Evolutionary conservation across 1,140 invertebrate species (phyloP).

Genomic region (Augochlora pura): DNA sequence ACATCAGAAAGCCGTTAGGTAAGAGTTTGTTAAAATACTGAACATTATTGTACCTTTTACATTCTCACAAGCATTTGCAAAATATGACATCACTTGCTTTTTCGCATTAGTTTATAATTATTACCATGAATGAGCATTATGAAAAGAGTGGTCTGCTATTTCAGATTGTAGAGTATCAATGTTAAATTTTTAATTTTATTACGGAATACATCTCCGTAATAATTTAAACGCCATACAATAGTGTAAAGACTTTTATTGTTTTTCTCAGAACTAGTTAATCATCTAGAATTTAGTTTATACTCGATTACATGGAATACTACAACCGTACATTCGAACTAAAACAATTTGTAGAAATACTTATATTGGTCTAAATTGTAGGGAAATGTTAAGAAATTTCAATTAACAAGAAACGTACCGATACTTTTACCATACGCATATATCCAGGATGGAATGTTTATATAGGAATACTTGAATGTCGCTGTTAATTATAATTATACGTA

Average conservation of each 20-base stretch:
- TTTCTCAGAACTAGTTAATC: constrained; percentile 2
- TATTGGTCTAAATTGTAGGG: constrained; percentile 14
- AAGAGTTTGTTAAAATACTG: constrained; percentile 62
- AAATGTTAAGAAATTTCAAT: background rate
- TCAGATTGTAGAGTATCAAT: constrained; percentile 16
- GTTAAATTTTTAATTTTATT: background rate
- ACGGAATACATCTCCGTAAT: constrained; percentile 5
- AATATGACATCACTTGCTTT: constrained; percentile 34
- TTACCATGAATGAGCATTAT: constrained; percentile 11
- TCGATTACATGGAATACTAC: background rate
- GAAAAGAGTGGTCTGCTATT: constrained; percentile 12
- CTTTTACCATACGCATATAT: background rate
- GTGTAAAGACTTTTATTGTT: background rate
- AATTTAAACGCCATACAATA: background rate
- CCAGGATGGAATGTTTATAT: no score
- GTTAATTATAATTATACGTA: no score
- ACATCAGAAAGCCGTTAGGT: constrained; percentile 80
- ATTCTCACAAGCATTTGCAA: constrained; percentile 32
- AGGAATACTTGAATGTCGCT: no score
- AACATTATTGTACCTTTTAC: constrained; percentile 14
- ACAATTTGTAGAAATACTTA: constrained; percentile 3
- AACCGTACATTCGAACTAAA: background rate
- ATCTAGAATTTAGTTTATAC: background rate
- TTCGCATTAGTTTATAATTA: constrained; percentile 25
- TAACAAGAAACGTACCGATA: background rate